Evolutionary conservation across 1,140 invertebrate genomes (phyloP).

Genomic region (Idris sp.): DNA sequence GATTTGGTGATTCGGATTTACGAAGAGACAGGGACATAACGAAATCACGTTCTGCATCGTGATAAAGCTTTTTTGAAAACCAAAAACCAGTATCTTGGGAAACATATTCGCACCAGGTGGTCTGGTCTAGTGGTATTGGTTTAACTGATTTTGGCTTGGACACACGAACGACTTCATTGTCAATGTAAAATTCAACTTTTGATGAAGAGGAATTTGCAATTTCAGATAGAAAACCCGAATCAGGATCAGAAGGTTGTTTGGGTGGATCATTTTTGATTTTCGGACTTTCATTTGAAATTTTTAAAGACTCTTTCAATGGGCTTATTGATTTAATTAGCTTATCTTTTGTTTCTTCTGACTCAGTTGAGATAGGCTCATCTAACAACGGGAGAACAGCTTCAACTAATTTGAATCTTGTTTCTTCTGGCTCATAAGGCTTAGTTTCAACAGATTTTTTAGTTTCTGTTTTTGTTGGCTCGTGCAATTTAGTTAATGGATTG

Average conservation of each 20-base stretch:
- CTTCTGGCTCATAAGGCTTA: slow-evolving; percentile 29
- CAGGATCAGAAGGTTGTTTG: too few relatives aligned
- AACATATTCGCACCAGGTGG: slow-evolving; percentile 58
- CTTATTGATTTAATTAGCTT: slow-evolving; percentile 20
- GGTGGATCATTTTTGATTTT: too few relatives aligned
- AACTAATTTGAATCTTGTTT: slow-evolving; percentile 27
- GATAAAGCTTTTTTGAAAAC: slow-evolving; percentile 80
- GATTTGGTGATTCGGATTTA: slow-evolving; percentile 57
- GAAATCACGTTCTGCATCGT: slow-evolving; percentile 81
- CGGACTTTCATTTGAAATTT: too few relatives aligned
- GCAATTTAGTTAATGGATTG: too few relatives aligned
- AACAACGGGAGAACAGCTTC: slow-evolving; percentile 22
- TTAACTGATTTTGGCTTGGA: slow-evolving; percentile 52
- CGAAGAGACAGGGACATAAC: slow-evolving; percentile 77
- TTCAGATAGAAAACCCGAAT: too few relatives aligned
- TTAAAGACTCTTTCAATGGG: slow-evolving; percentile 29
- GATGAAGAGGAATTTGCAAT: slow-evolving; percentile 23
- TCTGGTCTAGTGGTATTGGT: slow-evolving; percentile 32
- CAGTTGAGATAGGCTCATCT: background rate
- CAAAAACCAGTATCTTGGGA: slow-evolving; percentile 80
- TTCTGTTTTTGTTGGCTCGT: too few relatives aligned
- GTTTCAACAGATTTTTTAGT: too few relatives aligned
- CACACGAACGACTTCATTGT: slow-evolving; percentile 68
- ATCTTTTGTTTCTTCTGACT: slow-evolving; percentile 9
- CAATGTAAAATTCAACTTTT: slow-evolving; percentile 73